Conservation (phyloP, 2,113 vertebrate genomes). For the Sylvietta virens region DNA sequence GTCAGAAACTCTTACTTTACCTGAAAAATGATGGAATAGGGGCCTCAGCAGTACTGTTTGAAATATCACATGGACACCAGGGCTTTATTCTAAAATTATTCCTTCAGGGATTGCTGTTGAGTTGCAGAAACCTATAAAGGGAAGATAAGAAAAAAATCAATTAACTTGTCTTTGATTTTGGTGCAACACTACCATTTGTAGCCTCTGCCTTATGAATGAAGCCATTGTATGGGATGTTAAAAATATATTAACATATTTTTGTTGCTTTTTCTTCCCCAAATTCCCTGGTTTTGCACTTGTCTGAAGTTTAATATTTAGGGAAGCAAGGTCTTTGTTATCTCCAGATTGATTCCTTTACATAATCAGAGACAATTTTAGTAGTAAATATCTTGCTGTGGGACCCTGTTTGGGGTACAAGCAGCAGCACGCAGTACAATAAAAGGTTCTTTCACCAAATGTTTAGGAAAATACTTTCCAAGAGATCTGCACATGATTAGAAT, state of each 20-base stretch:
- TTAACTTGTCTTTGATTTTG: background rate
- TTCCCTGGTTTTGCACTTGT: background rate
- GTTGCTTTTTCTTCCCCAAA: background rate
- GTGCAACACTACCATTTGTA: background rate
- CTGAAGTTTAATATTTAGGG: background rate
- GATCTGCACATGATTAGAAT: slow-evolving; percentile 84
- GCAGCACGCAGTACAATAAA: slow-evolving; percentile 38
- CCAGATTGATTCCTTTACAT: background rate
- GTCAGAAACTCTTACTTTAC: background rate
- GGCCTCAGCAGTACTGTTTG: background rate
- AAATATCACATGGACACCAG: background rate
- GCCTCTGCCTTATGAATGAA: background rate
- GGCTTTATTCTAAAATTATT: background rate
- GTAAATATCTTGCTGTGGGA: background rate
- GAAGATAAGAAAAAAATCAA: background rate
- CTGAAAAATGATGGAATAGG: background rate
- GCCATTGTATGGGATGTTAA: background rate
- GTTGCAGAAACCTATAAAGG: background rate
- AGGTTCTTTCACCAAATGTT: slow-evolving; percentile 76
- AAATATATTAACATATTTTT: background rate
- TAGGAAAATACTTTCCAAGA: slow-evolving; percentile 83
- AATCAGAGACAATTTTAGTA: background rate
- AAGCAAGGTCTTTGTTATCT: background rate
- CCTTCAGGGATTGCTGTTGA: background rate
- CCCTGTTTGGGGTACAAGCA: slow-evolving; percentile 34